Conservation (phyloP, 2,797 vertebrate genomes). For the Phrynocephalus guinanensis region DNA sequence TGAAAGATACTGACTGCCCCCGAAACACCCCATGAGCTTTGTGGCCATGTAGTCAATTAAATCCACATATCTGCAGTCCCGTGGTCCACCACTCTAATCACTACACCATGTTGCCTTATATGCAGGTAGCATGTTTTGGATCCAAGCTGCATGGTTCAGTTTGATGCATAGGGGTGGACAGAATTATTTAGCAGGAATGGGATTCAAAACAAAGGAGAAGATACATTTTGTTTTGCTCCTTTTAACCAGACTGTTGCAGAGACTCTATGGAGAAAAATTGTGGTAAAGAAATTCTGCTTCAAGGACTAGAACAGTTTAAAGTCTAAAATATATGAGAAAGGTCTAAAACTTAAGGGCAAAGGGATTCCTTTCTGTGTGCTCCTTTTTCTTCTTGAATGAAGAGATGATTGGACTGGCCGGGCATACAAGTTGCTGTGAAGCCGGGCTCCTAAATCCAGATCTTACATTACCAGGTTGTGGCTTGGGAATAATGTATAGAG, state of each 20-base stretch:
- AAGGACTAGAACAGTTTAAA: background rate
- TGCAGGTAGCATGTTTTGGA: background rate
- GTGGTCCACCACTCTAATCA: background rate
- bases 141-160: background rate
- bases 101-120: background rate
- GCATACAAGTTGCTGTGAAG: constrained; percentile 14
- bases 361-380: background rate
- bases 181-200: background rate
- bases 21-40: background rate
- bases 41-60: background rate
- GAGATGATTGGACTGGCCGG: background rate
- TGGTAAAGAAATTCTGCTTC: background rate
- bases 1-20: background rate
- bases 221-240: background rate
- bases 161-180: background rate
- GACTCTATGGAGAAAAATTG: background rate
- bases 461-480: background rate
- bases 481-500: background rate
- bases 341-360: background rate
- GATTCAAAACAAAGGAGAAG: background rate
- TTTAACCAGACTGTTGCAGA: background rate
- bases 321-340: background rate
- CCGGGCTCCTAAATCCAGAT: background rate
- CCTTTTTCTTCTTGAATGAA: background rate
- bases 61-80: background rate